Base-by-base conservation (phyloP, 2,113 vertebrate genomes). In the Sphyrna mokarran region DNA sequence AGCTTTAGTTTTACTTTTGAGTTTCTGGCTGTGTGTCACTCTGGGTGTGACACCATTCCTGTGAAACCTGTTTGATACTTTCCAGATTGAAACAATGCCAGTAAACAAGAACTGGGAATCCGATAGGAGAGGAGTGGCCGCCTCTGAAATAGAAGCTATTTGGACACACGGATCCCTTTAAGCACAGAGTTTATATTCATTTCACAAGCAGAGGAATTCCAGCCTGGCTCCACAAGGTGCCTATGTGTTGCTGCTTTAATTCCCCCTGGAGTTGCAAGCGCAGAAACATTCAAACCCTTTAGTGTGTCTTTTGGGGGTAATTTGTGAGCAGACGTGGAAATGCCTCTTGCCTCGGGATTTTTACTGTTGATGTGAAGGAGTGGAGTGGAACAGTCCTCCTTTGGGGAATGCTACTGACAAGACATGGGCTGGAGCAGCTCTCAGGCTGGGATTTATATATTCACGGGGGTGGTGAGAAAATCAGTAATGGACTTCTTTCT, bases 271-370 rank as follows among this genome's bases (percentile, higher is more conserved):
- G 43, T 43, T 54, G 40, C 69, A 4, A 70, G 68, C n/a, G 43
- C 94, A 95, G 94, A 76, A 95, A 95, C 94, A 95, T 95, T 48
- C 94, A 95, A 72, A 95, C 13, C 63, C 94, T 95, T 70, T 72
- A 95, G 94, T 95, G 94, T 95, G 94, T 72, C 94, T 95, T 95
- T 48, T 48, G 69, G 68, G 69, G 23, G 40, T 43, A 95, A 95
- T 95, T 95, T 95, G 94, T 95, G 93, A 43, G 43, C 66, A 95
- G 69, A 95, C 37, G 40, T 72, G 63, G 66, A 94, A 94, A 23
- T 94, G n/a, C n/a, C 91, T 69, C 91, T 94, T 54, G 43, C 69
- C 94, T 95, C 22, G 40, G 37, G 37, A 72, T 43, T 95, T 70
- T 95, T 72, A 70, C 58, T 18, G 94, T 70, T 48, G 69, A 26